Evolutionary conservation across 2,797 vertebrate species (phyloP), one percentile per base, ranked within the genome.

Genomic region (Parauchenoglanis ngamensis): DNA sequence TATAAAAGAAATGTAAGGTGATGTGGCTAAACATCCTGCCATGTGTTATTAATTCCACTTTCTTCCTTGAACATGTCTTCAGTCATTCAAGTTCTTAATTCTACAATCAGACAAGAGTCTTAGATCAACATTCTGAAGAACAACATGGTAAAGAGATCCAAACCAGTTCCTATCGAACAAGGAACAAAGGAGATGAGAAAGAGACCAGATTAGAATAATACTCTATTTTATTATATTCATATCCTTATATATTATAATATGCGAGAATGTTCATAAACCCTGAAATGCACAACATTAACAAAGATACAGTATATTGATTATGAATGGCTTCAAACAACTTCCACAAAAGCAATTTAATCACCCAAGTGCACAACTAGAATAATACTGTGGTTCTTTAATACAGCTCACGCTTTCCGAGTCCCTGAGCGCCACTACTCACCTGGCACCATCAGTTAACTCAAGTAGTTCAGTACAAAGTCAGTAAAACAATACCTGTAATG

Each of bases 361-460:
- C 72, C 56, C 56, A 87, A 82, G 88, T 88, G 86, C 84, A 86
- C 40, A 82, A 85, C 49, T 52, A 49, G 44, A 81, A 84, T 63
- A 89, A 90, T 81, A 85, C 86, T 87, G 84, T 79, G 80, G 79
- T 77, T 88, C 52, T 63, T 57, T 68, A 54, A 78, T 15, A n/a
- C 28, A 83, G 67, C 70, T 87, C 59, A 70, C 25, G 28, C 68
- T 72, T 40, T 76, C 56, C 75, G 77, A 83, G 46, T 91, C 87
- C 89, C 88, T 88, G 90, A 91, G 90, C 65, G 54, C 65, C 84
- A 35, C 80, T 88, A 35, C 68, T 87, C 75, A 59, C 52, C 86
- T 46, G 82, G 54, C 40, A 40, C 75, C 65, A 56, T 61, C 11
- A 44, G 3, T 73, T 44, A 80, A 81, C 63, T 72, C 75, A 65